Percentiles rank a stretch among this genome's conserved stretches.
Evolutionary conservation across 2,113 vertebrate species (phyloP).

Genomic region (Chloropsis hardwickii): DNA sequence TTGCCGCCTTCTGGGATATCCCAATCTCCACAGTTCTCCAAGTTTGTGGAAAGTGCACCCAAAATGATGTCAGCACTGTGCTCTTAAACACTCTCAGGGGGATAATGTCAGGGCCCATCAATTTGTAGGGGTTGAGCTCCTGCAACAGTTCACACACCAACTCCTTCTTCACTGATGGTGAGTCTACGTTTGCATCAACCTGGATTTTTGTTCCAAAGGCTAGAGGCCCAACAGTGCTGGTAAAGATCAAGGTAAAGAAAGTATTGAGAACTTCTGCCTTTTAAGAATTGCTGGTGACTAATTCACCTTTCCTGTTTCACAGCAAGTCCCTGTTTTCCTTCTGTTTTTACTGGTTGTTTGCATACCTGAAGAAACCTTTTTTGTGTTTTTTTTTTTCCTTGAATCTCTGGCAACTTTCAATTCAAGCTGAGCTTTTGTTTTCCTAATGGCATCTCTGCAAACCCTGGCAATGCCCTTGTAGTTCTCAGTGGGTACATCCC

Average conservation of each 20-base stretch:
- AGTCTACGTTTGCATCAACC: neutral
- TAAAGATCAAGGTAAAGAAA: neutral
- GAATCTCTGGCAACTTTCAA: neutral
- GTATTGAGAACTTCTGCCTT: neutral
- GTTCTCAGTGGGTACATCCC: neutral
- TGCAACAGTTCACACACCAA: neutral
- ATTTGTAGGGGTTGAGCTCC: neutral
- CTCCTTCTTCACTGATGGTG: neutral
- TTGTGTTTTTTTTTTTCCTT: neutral
- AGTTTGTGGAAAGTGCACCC: neutral
- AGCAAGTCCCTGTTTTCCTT: neutral
- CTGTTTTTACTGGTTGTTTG: neutral
- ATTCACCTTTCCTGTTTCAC: neutral
- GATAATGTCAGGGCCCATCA: neutral
- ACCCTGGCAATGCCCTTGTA: neutral
- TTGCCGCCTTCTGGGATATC: neutral
- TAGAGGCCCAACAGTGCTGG: neutral
- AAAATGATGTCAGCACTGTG: neutral
- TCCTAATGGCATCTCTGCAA: neutral
- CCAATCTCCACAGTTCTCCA: neutral
- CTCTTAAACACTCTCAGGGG: neutral
- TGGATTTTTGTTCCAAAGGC: neutral
- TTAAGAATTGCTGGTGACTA: neutral
- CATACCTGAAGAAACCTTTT: neutral
- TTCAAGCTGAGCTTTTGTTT: neutral